These are phyloP conservation scores for Argyra leucocephala DNA, from an alignment of 2,888 invertebrate species.

Conservation along the genomic window DNA sequence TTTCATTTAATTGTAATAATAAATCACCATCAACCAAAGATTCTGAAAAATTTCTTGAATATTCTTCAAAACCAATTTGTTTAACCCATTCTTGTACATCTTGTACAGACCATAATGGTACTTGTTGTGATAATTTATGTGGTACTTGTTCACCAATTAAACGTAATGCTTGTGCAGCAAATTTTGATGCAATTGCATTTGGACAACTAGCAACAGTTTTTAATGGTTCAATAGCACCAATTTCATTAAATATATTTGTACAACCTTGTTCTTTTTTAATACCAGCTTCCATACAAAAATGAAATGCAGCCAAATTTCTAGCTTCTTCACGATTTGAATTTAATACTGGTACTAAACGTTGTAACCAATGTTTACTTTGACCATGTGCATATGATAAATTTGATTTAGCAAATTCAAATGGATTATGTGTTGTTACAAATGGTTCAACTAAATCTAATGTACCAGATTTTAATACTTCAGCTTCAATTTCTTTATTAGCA, in stretches of 20 bases:
- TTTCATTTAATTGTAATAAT: conserved; percentile 80
- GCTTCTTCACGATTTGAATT: conserved; percentile 94
- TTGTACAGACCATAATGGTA: conserved; percentile 92
- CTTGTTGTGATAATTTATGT: conserved; percentile 94
- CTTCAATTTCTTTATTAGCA: conserved; percentile 96
- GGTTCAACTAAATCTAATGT: conserved; percentile 94
- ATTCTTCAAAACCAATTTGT: conserved; percentile 88
- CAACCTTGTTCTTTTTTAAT: conserved; percentile 91
- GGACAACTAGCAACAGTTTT: conserved; percentile 96
- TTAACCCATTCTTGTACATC: conserved; percentile 98
- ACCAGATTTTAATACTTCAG: conserved; percentile 91
- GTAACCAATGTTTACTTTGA: conserved; percentile 90
- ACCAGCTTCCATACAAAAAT: conserved; percentile 98
- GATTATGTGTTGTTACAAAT: conserved; percentile 88
- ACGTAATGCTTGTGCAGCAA: conserved; percentile 83
- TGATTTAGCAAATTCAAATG: conserved; percentile 86
- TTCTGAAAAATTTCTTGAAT: conserved; percentile 71
- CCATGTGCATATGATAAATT: conserved; percentile 90
- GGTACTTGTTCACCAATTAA: conserved; percentile 95
- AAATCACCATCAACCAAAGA: conserved; percentile 96
- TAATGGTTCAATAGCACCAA: conserved; percentile 88
- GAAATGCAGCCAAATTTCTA: conserved; percentile 91
- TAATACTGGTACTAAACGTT: conserved; percentile 84
- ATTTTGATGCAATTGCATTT: conserved; percentile 94
- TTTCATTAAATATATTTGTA: conserved; percentile 83